Evolutionary conservation across 2,888 invertebrate genomes (phyloP).

Genomic region (Calliphora vomitoria): DNA sequence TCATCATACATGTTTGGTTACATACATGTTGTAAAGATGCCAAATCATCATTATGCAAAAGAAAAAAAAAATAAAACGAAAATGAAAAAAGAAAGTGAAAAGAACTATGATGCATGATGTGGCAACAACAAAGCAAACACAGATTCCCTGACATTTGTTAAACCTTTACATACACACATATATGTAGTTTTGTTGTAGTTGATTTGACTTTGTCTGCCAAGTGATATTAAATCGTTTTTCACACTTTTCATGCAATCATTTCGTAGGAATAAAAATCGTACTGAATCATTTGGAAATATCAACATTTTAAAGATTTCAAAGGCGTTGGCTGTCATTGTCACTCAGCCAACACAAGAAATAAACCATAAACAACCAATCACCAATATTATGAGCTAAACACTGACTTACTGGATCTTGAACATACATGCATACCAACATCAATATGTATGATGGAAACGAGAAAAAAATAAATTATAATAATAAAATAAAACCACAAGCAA

Average conservation of each 20-base stretch:
- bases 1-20: slow-evolving; percentile 55
- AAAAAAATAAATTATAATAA: slow-evolving; percentile 32
- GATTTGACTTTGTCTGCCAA: slow-evolving; percentile 65
- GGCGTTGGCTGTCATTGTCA: slow-evolving; percentile 69
- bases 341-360: slow-evolving; percentile 48
- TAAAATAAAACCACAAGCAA: slow-evolving; percentile 27
- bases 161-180: slow-evolving; percentile 2
- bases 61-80: neutral
- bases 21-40: slow-evolving; percentile 63
- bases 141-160: slow-evolving; percentile 38
- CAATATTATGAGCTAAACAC: slow-evolving; percentile 33
- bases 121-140: slow-evolving; percentile 41
- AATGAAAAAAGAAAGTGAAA: neutral
- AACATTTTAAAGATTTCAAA: slow-evolving; percentile 63
- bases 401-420: slow-evolving; percentile 5
- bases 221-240: slow-evolving; percentile 68
- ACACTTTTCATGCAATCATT: slow-evolving; percentile 57
- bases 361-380: slow-evolving; percentile 17
- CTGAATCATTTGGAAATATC: slow-evolving; percentile 54
- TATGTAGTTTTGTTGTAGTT: slow-evolving; percentile 18
- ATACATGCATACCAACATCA: neutral
- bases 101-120: slow-evolving; percentile 56
- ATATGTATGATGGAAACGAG: slow-evolving; percentile 27
- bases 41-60: slow-evolving; percentile 65
- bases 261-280: slow-evolving; percentile 19